phyloP scores from a whole-genome alignment of 2,888 invertebrate species.

The Linyphia triangularis region DNA sequence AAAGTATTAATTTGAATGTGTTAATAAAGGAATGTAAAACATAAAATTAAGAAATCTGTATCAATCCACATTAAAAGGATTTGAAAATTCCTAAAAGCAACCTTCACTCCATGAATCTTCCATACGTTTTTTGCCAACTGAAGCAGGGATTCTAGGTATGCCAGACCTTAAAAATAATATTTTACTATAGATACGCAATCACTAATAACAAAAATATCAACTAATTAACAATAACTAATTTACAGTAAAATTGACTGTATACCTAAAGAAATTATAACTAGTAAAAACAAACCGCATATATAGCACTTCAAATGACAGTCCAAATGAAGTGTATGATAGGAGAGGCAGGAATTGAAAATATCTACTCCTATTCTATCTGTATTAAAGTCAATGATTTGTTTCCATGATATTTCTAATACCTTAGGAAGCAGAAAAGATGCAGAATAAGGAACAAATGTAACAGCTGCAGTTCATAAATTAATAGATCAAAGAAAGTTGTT shows the following conservation, averaged over 20 bases:
- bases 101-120: constrained; percentile 75
- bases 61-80: neutral
- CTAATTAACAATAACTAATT: too few species aligned
- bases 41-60: neutral
- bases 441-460: too few species aligned
- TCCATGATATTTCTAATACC: too few species aligned
- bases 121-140: constrained; percentile 48
- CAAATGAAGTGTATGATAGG: too few species aligned
- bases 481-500: too few species aligned
- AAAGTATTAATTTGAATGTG: neutral
- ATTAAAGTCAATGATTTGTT: too few species aligned
- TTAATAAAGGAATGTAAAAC: constrained; percentile 7
- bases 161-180: constrained; percentile 54
- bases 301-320: too few species aligned
- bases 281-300: neutral
- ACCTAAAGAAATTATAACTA: neutral
- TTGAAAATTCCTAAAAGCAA: constrained; percentile 61
- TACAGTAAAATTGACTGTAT: too few species aligned
- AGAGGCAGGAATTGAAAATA: too few species aligned
- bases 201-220: neutral
- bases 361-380: too few species aligned
- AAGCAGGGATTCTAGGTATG: constrained; percentile 64
- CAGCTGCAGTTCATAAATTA: too few species aligned
- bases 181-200: neutral
- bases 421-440: too few species aligned